phyloP scores from a whole-genome alignment of 2,888 invertebrate genomes.

The Plemyria rubiginata region DNA sequence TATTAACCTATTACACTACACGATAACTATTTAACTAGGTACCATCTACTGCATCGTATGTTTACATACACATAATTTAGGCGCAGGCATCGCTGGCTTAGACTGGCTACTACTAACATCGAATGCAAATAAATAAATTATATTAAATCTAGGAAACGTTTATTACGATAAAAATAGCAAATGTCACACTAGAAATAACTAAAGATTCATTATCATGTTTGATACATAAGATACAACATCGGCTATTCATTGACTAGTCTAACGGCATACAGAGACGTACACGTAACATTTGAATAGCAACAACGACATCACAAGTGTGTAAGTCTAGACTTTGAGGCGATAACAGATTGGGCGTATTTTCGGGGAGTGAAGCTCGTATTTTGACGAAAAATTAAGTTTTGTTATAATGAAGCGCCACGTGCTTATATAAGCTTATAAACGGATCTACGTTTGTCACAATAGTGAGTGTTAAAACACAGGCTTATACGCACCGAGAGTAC shows the following conservation, averaged over 20 bases:
- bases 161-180: constrained; percentile 72
- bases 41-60: constrained; percentile 44
- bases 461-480: not conserved
- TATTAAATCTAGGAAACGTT: constrained; percentile 68
- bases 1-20: constrained; percentile 58
- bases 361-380: not conserved
- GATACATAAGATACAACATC: constrained; percentile 80
- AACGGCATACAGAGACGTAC: constrained; percentile 73
- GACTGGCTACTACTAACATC: constrained; percentile 52
- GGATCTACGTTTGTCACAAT: not conserved
- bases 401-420: too few relatives aligned
- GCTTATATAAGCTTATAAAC: too few relatives aligned
- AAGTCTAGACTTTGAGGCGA: constrained; percentile 39
- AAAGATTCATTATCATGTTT: constrained; percentile 79
- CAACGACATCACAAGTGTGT: constrained; percentile 72
- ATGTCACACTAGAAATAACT: constrained; percentile 79
- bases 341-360: not conserved
- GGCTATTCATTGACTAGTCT: constrained; percentile 83
- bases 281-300: constrained; percentile 74
- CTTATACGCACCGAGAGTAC: not conserved
- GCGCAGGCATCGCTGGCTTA: constrained; percentile 45
- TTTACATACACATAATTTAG: constrained; percentile 45
- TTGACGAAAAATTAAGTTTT: not conserved
- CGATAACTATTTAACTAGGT: constrained; percentile 54
- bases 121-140: constrained; percentile 75